A percentile compares a stretch with the other conserved stretches of the same genome.
Conservation (phyloP, 2,888 invertebrate species). For the Ellobium chinense region DNA sequence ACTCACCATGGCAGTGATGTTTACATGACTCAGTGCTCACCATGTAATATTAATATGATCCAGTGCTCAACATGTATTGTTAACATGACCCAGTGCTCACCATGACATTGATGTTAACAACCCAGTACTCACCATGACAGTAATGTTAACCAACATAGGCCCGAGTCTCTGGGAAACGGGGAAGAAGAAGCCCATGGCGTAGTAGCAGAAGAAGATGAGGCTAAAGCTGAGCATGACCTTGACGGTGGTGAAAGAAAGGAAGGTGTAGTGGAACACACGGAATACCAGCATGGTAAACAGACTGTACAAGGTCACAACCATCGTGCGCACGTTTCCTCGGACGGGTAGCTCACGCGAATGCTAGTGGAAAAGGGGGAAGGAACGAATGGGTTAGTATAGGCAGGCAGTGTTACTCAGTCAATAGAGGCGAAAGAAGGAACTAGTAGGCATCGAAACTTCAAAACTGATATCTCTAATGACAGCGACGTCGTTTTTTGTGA, state of each 20-base stretch:
- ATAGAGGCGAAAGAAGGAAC: too few species aligned
- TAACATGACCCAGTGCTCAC: not conserved
- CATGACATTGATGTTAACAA: not conserved
- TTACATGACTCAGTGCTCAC: too few species aligned
- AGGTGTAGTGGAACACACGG: conserved; percentile 49
- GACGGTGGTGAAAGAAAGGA: conserved; percentile 67
- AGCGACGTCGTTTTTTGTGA: too few species aligned
- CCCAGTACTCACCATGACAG: conserved; percentile 63
- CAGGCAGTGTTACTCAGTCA: too few species aligned
- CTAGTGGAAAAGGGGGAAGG: too few species aligned
- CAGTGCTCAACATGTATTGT: too few species aligned
- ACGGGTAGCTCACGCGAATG: not conserved
- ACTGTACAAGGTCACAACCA: conserved; percentile 21
- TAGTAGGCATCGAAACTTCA: too few species aligned
- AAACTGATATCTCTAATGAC: too few species aligned
- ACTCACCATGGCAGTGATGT: too few species aligned
- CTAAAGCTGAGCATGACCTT: conserved; percentile 76
- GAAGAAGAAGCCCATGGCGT: conserved; percentile 79
- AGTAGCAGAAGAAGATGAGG: conserved; percentile 80
- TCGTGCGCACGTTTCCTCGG: not conserved
- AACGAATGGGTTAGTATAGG: too few species aligned
- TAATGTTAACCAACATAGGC: conserved; percentile 80
- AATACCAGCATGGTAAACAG: not conserved
- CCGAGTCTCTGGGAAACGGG: conserved; percentile 79
- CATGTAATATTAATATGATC: too few species aligned